A percentile compares a stretch with the other conserved stretches of the same genome.
These are phyloP conservation scores for Lateolabrax maculatus DNA, from an alignment of 2,797 vertebrate genomes.

Conservation along the genomic window DNA sequence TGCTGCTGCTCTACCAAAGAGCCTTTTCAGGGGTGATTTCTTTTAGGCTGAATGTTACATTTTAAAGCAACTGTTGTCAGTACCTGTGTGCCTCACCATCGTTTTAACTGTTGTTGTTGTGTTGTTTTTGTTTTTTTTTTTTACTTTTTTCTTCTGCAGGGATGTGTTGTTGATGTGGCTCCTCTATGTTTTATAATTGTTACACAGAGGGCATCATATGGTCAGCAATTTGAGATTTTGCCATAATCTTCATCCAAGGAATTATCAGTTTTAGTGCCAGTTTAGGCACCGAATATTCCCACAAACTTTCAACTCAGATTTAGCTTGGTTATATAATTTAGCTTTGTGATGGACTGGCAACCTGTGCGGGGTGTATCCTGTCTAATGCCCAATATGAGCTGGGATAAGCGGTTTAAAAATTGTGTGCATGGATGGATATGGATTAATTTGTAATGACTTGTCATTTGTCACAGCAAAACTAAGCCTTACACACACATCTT, in stretches of 20 bases:
- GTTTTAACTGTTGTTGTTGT: not conserved
- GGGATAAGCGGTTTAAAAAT: constrained; percentile 55
- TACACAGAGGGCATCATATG: not conserved
- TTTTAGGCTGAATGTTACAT: constrained; percentile 5
- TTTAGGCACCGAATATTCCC: constrained; percentile 26
- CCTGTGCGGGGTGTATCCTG: constrained; percentile 15
- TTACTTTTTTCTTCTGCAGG: not conserved
- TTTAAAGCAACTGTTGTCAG: constrained; percentile 4
- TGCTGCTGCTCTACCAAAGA: constrained; percentile 27
- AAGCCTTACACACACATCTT: constrained; percentile 9
- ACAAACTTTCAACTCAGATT: constrained; percentile 19
- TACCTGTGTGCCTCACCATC: not conserved
- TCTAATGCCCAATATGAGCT: constrained; percentile 35
- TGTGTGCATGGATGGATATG: constrained; percentile 47
- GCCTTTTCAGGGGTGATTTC: constrained; percentile 1
- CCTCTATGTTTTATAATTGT: not conserved
- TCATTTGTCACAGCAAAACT: constrained; percentile 37
- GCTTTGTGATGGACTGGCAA: constrained; percentile 28
- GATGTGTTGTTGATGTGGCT: not conserved
- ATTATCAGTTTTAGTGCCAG: constrained; percentile 12
- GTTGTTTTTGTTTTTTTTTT: no score
- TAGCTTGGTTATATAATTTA: constrained; percentile 40
- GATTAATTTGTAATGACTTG: constrained; percentile 66
- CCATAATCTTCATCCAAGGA: constrained; percentile 30
- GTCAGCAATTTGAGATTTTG: constrained; percentile 17